A percentile compares a stretch with the other conserved stretches of the same genome.
Conservation (phyloP, 2,797 vertebrate genomes). For the Clarias platycephalus region DNA sequence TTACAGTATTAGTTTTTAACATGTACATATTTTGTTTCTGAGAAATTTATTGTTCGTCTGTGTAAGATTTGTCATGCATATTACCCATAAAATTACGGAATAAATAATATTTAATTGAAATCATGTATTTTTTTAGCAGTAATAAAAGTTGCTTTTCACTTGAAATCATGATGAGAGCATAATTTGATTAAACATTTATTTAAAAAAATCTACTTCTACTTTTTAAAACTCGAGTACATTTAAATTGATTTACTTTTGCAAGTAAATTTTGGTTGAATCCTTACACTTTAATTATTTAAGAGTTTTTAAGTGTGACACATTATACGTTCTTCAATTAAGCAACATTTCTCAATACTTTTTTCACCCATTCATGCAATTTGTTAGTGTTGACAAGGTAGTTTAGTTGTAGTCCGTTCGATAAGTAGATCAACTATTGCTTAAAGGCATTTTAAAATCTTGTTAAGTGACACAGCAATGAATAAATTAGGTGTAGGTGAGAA, state of each 20-base stretch:
- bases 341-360: not conserved
- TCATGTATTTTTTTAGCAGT: not conserved
- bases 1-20: not conserved
- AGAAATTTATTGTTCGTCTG: not conserved
- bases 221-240: not conserved
- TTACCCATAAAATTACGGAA: not conserved
- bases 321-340: not conserved
- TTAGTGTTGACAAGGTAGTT: not conserved
- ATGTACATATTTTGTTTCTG: not conserved
- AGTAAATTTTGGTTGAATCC: not conserved
- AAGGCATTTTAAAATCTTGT: not conserved
- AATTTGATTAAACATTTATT: not conserved
- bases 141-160: not conserved
- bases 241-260: not conserved
- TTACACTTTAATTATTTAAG: not conserved
- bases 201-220: not conserved
- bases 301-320: conserved; percentile 4
- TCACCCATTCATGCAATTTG: not conserved
- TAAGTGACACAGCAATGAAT: not conserved
- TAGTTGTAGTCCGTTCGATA: not conserved
- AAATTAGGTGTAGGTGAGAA: not conserved
- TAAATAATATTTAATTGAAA: not conserved
- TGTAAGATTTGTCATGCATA: not conserved
- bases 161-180: not conserved
- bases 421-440: not conserved